Evolutionary conservation across 2,888 invertebrate species (phyloP), one percentile per base, ranked within the genome.

Genomic region (Pterostichus madidus): DNA sequence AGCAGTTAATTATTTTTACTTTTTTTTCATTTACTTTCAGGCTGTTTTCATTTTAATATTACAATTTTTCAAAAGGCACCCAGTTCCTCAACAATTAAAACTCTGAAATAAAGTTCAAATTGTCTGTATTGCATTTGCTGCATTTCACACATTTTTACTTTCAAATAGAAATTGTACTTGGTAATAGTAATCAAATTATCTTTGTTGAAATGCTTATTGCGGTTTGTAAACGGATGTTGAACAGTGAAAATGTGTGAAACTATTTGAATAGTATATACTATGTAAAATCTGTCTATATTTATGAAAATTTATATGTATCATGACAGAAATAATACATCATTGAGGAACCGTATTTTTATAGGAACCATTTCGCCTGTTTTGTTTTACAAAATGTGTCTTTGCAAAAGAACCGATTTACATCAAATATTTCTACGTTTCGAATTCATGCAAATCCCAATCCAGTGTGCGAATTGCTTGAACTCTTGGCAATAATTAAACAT

Each of bases 21-120:
- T 46, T 59, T 73, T 80, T 75, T 81, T 77, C 53, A 39, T 53
- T 83, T 83, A 76, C 75, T 86, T 84, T 86, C 85, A 86, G 85
- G 88, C 88, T 87, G 88, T 86, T 87, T 84, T 86, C 85, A 85
- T 85, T 85, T 86, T 83, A 83, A 76, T 83, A 77, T 83, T 83
- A 81, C 71, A 80, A 73, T 86, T 86, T 88, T 88, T 88, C 87
- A 87, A 89, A 90, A 90, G 90, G 90, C 90, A 90, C 90, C 90
- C 89, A 89, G 90, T 88, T 88, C 90, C 90, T 89, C 90, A 90
- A 90, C 90, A 90, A 90, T 89, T 88, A 64, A 64, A 64, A 64
- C 64, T 64, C 35, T 64, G 39, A 71, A 86, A 87, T 85, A 11
- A 46, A 31, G 35, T 35, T 56, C n/a, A 53, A 68, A 76, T 71